These are phyloP conservation scores for Poecilia gillii DNA, from an alignment of 2,797 vertebrate genomes.

Conservation along the genomic window DNA sequence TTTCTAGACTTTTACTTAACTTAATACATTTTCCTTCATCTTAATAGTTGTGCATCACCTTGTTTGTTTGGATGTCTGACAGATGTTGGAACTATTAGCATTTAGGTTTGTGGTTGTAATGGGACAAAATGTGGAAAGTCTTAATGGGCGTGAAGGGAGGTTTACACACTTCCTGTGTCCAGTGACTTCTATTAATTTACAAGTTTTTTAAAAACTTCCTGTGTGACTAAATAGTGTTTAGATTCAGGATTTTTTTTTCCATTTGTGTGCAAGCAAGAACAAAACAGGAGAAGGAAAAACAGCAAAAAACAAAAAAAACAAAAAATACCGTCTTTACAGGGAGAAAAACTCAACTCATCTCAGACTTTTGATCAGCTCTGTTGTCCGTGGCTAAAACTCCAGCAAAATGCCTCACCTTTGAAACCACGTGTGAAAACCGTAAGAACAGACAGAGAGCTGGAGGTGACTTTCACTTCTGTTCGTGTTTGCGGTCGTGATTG, in stretches of 20 bases:
- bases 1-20: background rate
- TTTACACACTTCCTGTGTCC: background rate
- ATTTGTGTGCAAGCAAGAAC: background rate
- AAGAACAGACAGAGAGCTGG: background rate
- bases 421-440: background rate
- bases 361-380: background rate
- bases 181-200: background rate
- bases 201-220: background rate
- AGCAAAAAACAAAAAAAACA: background rate
- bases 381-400: slow-evolving; percentile 38
- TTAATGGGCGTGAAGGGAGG: background rate
- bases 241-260: background rate
- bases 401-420: slow-evolving; percentile 43
- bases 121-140: background rate
- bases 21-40: background rate
- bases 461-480: slow-evolving; percentile 42
- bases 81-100: background rate
- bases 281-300: background rate
- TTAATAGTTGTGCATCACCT: background rate
- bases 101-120: background rate
- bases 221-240: slow-evolving; percentile 4
- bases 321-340: slow-evolving; percentile 1
- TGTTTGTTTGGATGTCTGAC: background rate
- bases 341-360: slow-evolving; percentile 43
- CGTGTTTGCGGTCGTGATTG: background rate